These are phyloP conservation scores for Drosophila kikkawai DNA, from an alignment of 1,140 invertebrate genomes.

Conservation along the genomic window DNA sequence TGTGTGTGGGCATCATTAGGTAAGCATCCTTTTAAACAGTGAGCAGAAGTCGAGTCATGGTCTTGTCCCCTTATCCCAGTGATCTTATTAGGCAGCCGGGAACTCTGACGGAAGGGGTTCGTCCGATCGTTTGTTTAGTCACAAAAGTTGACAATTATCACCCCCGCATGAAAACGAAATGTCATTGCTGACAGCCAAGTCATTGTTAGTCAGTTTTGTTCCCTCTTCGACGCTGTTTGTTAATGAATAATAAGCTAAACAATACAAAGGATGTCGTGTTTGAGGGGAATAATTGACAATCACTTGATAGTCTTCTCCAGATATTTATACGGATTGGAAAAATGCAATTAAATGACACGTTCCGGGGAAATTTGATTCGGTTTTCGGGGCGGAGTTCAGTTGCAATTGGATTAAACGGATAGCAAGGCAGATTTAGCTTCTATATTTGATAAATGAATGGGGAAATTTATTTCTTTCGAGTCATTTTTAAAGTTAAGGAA, in stretches of 20 bases:
- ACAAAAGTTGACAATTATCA: constrained; percentile 75
- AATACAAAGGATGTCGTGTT: constrained; percentile 45
- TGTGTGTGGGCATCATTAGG: constrained; percentile 64
- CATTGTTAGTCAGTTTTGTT: constrained; percentile 44
- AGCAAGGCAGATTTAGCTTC: constrained; percentile 6
- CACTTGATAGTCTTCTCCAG: constrained; percentile 19
- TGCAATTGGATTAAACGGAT: constrained; percentile 6
- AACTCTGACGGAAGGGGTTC: constrained; percentile 6
- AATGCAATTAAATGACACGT: constrained; percentile 58
- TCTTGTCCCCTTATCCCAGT: constrained; percentile 70
- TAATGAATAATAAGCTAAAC: constrained; percentile 76
- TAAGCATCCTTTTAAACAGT: constrained; percentile 28
- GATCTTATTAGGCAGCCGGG: constrained; percentile 68
- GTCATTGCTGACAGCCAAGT: constrained; percentile 75
- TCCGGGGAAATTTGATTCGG: constrained; percentile 18
- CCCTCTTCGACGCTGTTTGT: constrained; percentile 35
- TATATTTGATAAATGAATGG: neutral
- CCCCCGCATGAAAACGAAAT: constrained; percentile 67
- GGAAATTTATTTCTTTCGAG: neutral
- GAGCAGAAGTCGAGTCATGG: constrained; percentile 58
- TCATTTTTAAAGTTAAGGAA: neutral
- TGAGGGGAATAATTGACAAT: constrained; percentile 45
- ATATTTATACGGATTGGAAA: constrained; percentile 19
- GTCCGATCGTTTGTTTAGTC: constrained; percentile 11
- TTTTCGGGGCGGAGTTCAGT: neutral